Conservation (phyloP, 1,140 invertebrate genomes). For the Amphibalanus amphitrite region DNA sequence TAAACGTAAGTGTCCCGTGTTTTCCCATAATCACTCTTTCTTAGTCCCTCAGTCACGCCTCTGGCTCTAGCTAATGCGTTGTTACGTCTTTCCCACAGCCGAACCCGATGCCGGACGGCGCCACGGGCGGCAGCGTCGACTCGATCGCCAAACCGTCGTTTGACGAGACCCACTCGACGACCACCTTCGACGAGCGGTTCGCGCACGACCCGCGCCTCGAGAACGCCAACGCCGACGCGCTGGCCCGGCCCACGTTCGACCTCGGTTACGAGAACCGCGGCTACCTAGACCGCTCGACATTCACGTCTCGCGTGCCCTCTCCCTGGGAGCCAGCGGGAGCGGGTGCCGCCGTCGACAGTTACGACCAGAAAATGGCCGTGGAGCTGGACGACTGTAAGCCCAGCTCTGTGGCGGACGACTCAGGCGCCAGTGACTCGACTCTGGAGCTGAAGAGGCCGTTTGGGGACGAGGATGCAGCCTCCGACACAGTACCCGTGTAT, state of each 20-base stretch:
- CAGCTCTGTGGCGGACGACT: not conserved
- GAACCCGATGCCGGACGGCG: not conserved
- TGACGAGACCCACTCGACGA: not conserved
- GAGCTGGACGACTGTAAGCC: not conserved
- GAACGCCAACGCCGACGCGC: constrained; percentile 20
- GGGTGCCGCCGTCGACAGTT: not conserved
- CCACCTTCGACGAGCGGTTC: constrained; percentile 11
- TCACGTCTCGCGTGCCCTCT: constrained; percentile 7
- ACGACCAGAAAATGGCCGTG: not conserved
- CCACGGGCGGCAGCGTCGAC: not conserved
- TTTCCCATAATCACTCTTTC: too few relatives aligned
- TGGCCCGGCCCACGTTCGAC: constrained; percentile 23
- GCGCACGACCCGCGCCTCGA: constrained; percentile 20
- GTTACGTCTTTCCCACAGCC: too few relatives aligned
- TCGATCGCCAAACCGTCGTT: not conserved
- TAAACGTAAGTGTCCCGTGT: too few relatives aligned
- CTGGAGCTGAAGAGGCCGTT: not conserved
- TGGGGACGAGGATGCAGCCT: not conserved
- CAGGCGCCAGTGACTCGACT: not conserved
- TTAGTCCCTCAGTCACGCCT: too few relatives aligned
- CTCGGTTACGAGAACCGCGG: constrained; percentile 24
- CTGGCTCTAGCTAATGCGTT: too few relatives aligned
- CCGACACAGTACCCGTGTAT: not conserved
- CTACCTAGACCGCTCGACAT: constrained; percentile 16
- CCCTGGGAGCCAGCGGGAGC: not conserved